Conservation (phyloP, 2,797 vertebrate species). For the Cheracebus regulus region DNA sequence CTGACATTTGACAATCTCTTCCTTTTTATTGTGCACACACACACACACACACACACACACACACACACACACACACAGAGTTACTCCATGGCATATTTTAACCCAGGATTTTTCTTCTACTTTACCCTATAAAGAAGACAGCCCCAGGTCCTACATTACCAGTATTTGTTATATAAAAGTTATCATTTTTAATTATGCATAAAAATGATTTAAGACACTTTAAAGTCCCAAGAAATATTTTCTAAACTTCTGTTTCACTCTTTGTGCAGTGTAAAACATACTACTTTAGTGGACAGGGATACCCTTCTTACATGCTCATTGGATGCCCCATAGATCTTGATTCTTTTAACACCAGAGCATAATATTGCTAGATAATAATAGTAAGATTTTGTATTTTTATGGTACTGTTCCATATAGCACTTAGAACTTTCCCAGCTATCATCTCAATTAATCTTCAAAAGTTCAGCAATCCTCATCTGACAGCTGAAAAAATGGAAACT, state of each 20-base stretch:
- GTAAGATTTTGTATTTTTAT: neutral
- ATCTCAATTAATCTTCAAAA: neutral
- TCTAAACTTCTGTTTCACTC: neutral
- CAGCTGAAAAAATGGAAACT: neutral
- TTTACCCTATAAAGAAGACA: neutral
- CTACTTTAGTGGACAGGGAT: neutral
- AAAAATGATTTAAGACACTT: conserved; percentile 14
- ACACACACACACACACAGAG: neutral
- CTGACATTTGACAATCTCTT: neutral
- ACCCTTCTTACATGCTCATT: neutral
- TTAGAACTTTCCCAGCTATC: neutral
- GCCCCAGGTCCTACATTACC: neutral
- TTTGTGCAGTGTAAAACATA: neutral
- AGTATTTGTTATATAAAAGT: neutral
- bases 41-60: neutral
- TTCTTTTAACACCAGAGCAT: neutral
- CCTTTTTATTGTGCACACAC: neutral
- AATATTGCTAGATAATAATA: neutral
- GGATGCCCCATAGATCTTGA: neutral
- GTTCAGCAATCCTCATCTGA: neutral
- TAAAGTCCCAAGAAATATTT: neutral
- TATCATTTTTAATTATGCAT: neutral
- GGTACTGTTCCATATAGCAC: neutral
- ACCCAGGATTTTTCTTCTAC: neutral
- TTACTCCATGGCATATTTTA: neutral